Evolutionary conservation across 2,888 invertebrate species (phyloP).

Genomic region (Leucoma salicis): DNA sequence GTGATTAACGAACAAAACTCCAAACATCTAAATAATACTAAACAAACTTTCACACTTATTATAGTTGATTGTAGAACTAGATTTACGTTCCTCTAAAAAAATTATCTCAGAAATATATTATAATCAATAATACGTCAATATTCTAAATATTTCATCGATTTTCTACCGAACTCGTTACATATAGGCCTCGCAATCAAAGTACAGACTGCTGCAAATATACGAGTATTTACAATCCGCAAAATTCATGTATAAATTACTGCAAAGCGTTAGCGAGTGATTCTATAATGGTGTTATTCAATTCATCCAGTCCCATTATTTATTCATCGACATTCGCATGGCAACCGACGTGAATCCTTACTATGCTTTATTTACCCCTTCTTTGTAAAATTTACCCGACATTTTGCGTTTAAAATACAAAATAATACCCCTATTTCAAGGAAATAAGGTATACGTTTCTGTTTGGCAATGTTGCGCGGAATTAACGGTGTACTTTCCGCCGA

Average conservation of each 20-base stretch:
- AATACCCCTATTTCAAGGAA: slow-evolving; percentile 1
- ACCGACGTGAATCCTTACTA: slow-evolving; percentile 30
- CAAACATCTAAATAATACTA: no score
- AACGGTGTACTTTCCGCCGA: slow-evolving; percentile 35
- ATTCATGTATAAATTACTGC: not conserved
- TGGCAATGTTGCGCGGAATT: slow-evolving; percentile 3
- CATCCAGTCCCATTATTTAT: slow-evolving; percentile 39
- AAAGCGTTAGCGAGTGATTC: slow-evolving; percentile 7
- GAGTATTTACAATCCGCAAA: no score
- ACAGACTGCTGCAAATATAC: no score
- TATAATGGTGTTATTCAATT: slow-evolving; percentile 25
- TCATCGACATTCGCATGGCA: slow-evolving; percentile 43
- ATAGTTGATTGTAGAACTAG: no score
- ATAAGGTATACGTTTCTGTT: slow-evolving; percentile 17
- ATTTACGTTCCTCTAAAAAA: no score
- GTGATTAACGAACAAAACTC: no score
- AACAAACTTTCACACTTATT: no score
- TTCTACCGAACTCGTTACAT: no score
- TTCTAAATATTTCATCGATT: no score
- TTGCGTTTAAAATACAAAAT: not conserved
- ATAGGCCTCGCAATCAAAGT: no score
- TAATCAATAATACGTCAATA: no score
- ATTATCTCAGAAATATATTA: no score
- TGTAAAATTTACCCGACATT: slow-evolving; percentile 14
- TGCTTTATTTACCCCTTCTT: slow-evolving; percentile 32